These are phyloP conservation scores for Synanthedon formicaeformis DNA, from an alignment of 2,888 invertebrate genomes.

Conservation along the genomic window DNA sequence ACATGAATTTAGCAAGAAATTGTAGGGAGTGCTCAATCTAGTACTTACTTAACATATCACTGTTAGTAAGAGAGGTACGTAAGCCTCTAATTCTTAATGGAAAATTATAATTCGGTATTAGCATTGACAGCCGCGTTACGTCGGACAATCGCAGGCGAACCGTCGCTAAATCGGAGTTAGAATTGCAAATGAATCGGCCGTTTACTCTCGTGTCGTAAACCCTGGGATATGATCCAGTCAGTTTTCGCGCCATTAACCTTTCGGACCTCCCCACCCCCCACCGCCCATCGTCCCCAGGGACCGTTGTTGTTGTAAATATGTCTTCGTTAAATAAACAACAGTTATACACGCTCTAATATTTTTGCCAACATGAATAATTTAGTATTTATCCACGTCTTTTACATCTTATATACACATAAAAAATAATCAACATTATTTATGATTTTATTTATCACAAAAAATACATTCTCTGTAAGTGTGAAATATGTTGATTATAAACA, in stretches of 20 bases:
- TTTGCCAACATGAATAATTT: too few relatives aligned
- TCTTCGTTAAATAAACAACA: slow-evolving; percentile 24
- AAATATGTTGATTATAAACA: too few relatives aligned
- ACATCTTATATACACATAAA: too few relatives aligned
- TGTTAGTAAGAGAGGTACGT: too few relatives aligned
- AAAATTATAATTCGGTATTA: background rate
- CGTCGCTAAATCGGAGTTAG: slow-evolving; percentile 54
- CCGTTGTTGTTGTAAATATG: slow-evolving; percentile 45
- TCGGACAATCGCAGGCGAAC: slow-evolving; percentile 18
- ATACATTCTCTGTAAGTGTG: too few relatives aligned
- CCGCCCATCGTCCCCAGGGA: slow-evolving; percentile 26
- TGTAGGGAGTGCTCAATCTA: too few relatives aligned
- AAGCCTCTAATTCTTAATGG: too few relatives aligned
- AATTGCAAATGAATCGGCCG: slow-evolving; percentile 70
- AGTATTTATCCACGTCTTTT: too few relatives aligned
- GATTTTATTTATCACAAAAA: too few relatives aligned
- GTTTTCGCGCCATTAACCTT: slow-evolving; percentile 68
- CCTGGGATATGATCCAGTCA: slow-evolving; percentile 68
- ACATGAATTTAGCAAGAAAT: too few relatives aligned
- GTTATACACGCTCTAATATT: slow-evolving; percentile 6
- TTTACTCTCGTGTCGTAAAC: slow-evolving; percentile 65
- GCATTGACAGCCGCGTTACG: background rate
- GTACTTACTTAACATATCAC: too few relatives aligned
- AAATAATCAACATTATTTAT: too few relatives aligned
- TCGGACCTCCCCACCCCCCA: slow-evolving; percentile 44